Evolutionary conservation across 2,797 vertebrate genomes (phyloP), one percentile per base, ranked within the genome.

Genomic region (Ctenochaetus hawaiiensis): DNA sequence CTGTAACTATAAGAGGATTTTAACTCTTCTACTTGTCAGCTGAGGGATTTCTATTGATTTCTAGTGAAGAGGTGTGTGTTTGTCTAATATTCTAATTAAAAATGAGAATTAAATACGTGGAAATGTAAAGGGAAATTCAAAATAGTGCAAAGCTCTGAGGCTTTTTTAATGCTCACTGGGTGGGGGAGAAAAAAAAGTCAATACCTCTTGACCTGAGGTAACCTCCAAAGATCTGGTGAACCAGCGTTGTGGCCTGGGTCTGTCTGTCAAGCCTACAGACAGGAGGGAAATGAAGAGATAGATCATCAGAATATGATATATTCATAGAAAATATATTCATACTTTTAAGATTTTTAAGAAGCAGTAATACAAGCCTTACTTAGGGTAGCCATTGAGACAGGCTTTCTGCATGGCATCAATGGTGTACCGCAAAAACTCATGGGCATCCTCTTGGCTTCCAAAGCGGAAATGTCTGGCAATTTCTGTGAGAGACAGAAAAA

Each of bases 341-440:
- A 8, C 2, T n/a, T 56, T 54, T 10, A 23, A 39, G 6, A n/a
- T 1, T 11, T 44, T 10, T 1, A 54, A 45, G 14, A 10, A 51
- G 9, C 10, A 65, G 49, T 0, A 45, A 17, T 10, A 22, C 23
- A 37, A 69, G 17, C 57, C 95, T 47, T 95, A 99, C 97, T 96
- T 98, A 20, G 97, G 95, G 58, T 93, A 97, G 81, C 96, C 96
- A 0, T 95, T 97, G 30, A 99, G 93, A 87, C 97, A 99, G 90
- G 97, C 97, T 91, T 96, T 98, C 94, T 99, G 98, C 97, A 99
- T 99, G 89, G 98, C 98, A 4, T 99, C 97, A 0, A 99, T 95
- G 74, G 96, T 98, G 84, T 97, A 99, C 18, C 97, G 96, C 84
- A 99, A 89, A 86, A 99, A 99, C 66, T 99, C 98, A 0, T 99